phyloP scores from a whole-genome alignment of 92 coral and sea anemone genomes.

The Heteractis magnifica region DNA sequence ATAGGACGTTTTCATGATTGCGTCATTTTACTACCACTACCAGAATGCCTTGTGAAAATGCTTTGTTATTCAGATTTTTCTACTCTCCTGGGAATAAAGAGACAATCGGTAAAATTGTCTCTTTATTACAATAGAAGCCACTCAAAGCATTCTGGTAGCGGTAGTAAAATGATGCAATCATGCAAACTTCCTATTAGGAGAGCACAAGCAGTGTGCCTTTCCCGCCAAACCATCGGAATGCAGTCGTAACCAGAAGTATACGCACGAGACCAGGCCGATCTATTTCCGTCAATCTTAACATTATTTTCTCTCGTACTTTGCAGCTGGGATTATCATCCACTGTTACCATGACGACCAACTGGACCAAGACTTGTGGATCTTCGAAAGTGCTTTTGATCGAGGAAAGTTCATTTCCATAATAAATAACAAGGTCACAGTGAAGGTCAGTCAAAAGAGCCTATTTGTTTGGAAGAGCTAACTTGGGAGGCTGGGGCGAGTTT shows the following conservation, averaged over 20 bases:
- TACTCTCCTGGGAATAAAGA: too few relatives aligned
- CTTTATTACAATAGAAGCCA: neutral
- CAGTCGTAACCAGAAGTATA: neutral
- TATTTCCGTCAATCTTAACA: neutral
- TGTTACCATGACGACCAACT: neutral
- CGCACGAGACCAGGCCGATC: too few relatives aligned
- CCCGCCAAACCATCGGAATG: neutral
- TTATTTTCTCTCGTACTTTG: neutral
- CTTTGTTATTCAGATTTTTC: too few relatives aligned
- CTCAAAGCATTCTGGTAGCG: too few relatives aligned
- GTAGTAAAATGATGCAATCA: too few relatives aligned
- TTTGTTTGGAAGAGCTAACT: too few relatives aligned
- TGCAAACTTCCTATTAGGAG: too few relatives aligned
- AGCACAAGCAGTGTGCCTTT: neutral
- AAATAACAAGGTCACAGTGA: slow-evolving; percentile 17
- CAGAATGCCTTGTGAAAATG: too few relatives aligned
- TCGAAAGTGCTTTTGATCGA: slow-evolving; percentile 16
- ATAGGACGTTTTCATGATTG: too few relatives aligned
- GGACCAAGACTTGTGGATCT: neutral
- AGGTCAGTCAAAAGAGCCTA: slow-evolving; percentile 7
- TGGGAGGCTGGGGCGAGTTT: too few relatives aligned
- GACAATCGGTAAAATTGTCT: too few relatives aligned
- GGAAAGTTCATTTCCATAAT: slow-evolving; percentile 3
- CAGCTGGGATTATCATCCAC: slow-evolving; percentile 7
- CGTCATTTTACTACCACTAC: too few relatives aligned